Base-by-base conservation (phyloP, 2,888 invertebrate species). In the Gastrophysa polygoni region DNA sequence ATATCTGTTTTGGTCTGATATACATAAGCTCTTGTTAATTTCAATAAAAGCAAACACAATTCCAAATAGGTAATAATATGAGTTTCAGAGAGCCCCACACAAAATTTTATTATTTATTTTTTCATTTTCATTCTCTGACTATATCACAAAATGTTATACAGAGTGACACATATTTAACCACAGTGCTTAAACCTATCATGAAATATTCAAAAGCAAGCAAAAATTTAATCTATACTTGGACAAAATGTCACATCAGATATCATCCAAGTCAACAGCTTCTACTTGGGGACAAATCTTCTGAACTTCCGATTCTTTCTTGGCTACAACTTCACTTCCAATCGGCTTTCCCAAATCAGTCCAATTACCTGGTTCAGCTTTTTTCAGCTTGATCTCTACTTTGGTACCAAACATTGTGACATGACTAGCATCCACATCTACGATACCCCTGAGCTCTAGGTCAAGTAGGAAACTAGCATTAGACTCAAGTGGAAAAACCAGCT, bases 351-450 rank as follows among this genome's bases (percentile, higher is more conserved):
- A 81, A 70, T 88, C 88, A 8, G 87, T 78, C 98, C 98, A 98
- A 14, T 88, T 87, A 1, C 92, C 91, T 0, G 91, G 87, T 74
- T 94, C 95, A 0, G 88, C 90, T 82, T 98, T 98, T 71, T 88
- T 90, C 76, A 98, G 81, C 76, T 91, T 94, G 20, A 98, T 91
- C 83, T 98, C 98, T 28, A 97, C 88, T 86, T 98, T 98, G 11
- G 94, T 91, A 11, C 91, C 91, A 72, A 90, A 84, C 91, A 97
- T 92, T 43, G 88, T 88, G 0, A 89, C 93, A 68, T 83, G 85
- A 75, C 93, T 90, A 57, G 85, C 85, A 43, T 83, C 84, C 1
- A 93, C 87, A 75, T 90, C 87, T 43, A 97, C 86, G 28, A 94
- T 85, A 73, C 95, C 95, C 82, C 88, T 84, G 43, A 97, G 83